A percentile compares a stretch with the other conserved stretches of the same genome.
phyloP scores from a whole-genome alignment of 1,140 invertebrate genomes.

The Phortica variegata region DNA sequence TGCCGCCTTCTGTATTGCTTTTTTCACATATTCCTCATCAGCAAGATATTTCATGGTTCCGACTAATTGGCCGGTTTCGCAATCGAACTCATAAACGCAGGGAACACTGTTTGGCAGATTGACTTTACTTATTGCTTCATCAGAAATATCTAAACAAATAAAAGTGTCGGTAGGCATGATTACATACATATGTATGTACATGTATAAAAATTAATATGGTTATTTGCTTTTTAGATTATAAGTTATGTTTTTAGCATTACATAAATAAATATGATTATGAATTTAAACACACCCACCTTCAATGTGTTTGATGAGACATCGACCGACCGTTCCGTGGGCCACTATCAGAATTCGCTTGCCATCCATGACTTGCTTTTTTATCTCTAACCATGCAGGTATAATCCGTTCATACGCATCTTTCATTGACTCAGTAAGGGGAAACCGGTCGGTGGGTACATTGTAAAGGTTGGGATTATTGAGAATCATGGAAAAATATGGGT shows the following conservation, averaged over 20 bases:
- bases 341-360: constrained; percentile 67
- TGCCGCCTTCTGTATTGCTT: constrained; percentile 62
- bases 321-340: constrained; percentile 71
- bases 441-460: constrained; percentile 53
- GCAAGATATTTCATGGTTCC: constrained; percentile 66
- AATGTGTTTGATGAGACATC: constrained; percentile 71
- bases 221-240: too few species aligned
- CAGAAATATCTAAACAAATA: constrained; percentile 60
- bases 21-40: constrained; percentile 66
- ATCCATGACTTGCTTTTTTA: constrained; percentile 65
- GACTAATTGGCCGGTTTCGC: constrained; percentile 61
- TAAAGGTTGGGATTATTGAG: constrained; percentile 59
- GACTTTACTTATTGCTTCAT: constrained; percentile 66
- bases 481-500: constrained; percentile 63
- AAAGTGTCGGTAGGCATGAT: neutral
- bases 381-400: constrained; percentile 68
- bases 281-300: constrained; percentile 58
- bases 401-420: constrained; percentile 66
- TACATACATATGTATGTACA: too few species aligned
- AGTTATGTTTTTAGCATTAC: neutral
- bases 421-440: constrained; percentile 69
- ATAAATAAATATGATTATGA: neutral
- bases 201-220: too few species aligned
- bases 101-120: constrained; percentile 77
- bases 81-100: constrained; percentile 68